Evolutionary conservation across 2,888 invertebrate genomes (phyloP).

Genomic region (Glyphotaelius pellucidus): DNA sequence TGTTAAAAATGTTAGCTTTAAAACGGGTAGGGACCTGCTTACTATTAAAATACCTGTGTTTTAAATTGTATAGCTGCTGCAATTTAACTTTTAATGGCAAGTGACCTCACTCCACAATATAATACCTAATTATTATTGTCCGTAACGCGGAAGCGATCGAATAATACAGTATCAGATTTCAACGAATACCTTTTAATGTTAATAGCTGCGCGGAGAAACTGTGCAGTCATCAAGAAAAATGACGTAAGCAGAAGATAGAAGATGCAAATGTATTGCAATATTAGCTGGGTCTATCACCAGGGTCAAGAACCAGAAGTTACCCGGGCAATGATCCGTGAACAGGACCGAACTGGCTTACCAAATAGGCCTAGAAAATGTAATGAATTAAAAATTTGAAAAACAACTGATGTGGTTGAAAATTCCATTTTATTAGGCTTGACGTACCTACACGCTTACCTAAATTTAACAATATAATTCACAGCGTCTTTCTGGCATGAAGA

Average conservation of each 20-base stretch:
- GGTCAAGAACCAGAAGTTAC: constrained; percentile 33
- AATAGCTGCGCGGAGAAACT: not conserved
- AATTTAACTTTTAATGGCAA: not conserved
- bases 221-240: not conserved
- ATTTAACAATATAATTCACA: too few relatives aligned
- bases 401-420: not conserved
- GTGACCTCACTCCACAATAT: not conserved
- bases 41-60: not conserved
- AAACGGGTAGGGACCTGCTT: too few relatives aligned
- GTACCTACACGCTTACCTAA: too few relatives aligned
- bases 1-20: too few relatives aligned
- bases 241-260: not conserved
- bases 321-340: constrained; percentile 32
- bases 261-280: constrained; percentile 3
- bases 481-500: too few relatives aligned
- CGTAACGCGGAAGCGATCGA: not conserved
- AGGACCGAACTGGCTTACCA: not conserved
- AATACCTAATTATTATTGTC: not conserved
- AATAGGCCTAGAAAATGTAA: not conserved
- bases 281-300: constrained; percentile 4
- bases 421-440: not conserved
- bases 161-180: not conserved
- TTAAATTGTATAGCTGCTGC: not conserved
- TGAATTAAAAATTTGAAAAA: not conserved
- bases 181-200: not conserved